Evolutionary conservation across 2,888 invertebrate genomes (phyloP), one percentile per base, ranked within the genome.

Genomic region (Hydriomena furcata): DNA sequence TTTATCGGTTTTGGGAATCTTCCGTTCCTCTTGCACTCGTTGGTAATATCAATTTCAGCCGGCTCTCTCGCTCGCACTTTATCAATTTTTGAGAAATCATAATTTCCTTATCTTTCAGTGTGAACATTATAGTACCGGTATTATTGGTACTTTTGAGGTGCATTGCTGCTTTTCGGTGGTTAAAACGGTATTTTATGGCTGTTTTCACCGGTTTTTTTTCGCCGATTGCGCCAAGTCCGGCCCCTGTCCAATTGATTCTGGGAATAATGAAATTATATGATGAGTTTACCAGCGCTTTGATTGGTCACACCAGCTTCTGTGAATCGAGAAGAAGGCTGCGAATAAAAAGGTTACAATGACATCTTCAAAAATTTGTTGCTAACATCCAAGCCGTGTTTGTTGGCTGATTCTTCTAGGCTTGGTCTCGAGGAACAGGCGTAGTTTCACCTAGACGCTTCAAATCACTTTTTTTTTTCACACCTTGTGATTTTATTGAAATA

Each of bases 221-320:
- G 17, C 17, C 17, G 17, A 17, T 17, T 71, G 40, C 71, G 67
- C 69, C 64, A 57, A 69, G 68, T 67, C 65, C 76, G 72, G 71
- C 74, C 70, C 73, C 31, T 60, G 58, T 59, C 48, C 68, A 71
- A 81, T 82, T 82, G 82, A 80, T 84, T 84, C 83, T 68, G 35
- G 61, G 84, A 84, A 84, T 73, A 73, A 79, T 71, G 66, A 73
- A 79, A 78, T 76, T 76, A 74, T 71, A 71, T 62, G 67, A 69
- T 68, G 65, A 51, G 58, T 48, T 31, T 36, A 60, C 55, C 66
- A 63, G 70, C 66, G 62, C 71, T 78, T 69, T 74, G 71, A 78
- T 78, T 73, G 64, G 66, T 58, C 55, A 57, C 58, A 52, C 61
- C 51, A 43, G 56, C 60, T 62, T 69, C 71, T 61, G 24, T 11